These are phyloP conservation scores for Chloroclysta siterata DNA, from an alignment of 2,888 invertebrate species.

Conservation along the genomic window DNA sequence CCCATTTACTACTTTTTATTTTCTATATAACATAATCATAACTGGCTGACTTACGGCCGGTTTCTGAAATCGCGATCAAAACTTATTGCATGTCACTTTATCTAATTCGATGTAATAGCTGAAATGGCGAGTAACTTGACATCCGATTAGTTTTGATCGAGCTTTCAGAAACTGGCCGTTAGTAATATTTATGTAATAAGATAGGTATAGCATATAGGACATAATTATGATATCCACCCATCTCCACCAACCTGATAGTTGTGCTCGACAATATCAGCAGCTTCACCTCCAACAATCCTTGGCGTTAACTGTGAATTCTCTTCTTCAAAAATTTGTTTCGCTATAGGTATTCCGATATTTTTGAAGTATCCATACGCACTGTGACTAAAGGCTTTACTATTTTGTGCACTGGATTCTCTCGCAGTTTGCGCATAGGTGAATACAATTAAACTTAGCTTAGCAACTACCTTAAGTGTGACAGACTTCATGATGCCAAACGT, in stretches of 20 bases:
- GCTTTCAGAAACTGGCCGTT: too few species aligned
- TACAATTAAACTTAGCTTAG: constrained; percentile 4
- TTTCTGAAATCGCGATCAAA: too few species aligned
- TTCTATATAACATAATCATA: too few species aligned
- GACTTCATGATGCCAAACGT: constrained; percentile 13
- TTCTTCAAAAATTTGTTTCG: constrained; percentile 18
- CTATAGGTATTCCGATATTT: constrained; percentile 27
- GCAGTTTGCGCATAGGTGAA: constrained; percentile 1
- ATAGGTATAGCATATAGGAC: too few species aligned
- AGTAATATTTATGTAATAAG: too few species aligned
- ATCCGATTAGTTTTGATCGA: too few species aligned
- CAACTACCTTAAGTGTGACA: neutral
- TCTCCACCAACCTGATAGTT: constrained; percentile 44
- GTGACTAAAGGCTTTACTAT: constrained; percentile 4
- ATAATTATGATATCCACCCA: too few species aligned
- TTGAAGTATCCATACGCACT: constrained; percentile 27
- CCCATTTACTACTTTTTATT: too few species aligned
- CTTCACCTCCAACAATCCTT: constrained; percentile 48
- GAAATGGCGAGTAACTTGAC: too few species aligned
- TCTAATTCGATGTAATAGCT: too few species aligned
- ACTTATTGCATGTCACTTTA: too few species aligned
- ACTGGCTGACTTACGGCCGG: too few species aligned
- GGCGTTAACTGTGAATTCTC: constrained; percentile 17
- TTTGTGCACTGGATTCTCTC: neutral
- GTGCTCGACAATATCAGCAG: constrained; percentile 37